Evolutionary conservation across 2,888 invertebrate genomes (phyloP), one percentile per base, ranked within the genome.

Genomic region (Cynaeus angustus): DNA sequence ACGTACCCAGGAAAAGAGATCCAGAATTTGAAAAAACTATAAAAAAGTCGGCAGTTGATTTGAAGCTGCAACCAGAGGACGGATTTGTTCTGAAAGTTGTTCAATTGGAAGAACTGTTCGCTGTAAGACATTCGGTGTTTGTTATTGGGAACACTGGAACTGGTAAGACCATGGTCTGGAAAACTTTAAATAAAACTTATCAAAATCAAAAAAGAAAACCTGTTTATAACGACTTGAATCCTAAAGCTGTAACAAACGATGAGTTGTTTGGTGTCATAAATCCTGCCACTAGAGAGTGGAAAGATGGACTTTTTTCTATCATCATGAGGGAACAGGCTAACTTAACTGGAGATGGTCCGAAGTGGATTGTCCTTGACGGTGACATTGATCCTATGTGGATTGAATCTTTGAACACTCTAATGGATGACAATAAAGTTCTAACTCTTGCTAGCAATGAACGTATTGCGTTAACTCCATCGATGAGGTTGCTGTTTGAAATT

Each of bases 341-440:
- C 83, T 89, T 96, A 88, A 86, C 90, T 0, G 94, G 94, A 7
- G 92, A 93, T 78, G 92, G 93, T 0, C 93, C 95, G 0, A 97
- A 97, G 83, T 98, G 98, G 98, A 96, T 98, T 77, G 94, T 98
- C 6, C 88, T 97, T 50, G 98, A 98, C 84, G 97, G 98, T 12
- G 97, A 98, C 82, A 97, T 98, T 77, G 97, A 98, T 87, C 97
- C 97, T 0, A 97, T 97, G 97, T 98, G 97, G 98, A 98, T 98
- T 80, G 97, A 98, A 85, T 97, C 96, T 30, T 88, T 98, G 26
- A 98, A 98, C 82, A 98, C 97, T 1, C 91, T 98, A 12, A 98
- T 98, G 97, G 98, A 98, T 83, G 98, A 98, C 82, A 98, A 98
- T 84, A 98, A 98, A 87, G 94, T 97, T 3, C 83, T 98, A 72